Base-by-base conservation (phyloP, 2,888 invertebrate species). In the Sminthurides aquaticus region DNA sequence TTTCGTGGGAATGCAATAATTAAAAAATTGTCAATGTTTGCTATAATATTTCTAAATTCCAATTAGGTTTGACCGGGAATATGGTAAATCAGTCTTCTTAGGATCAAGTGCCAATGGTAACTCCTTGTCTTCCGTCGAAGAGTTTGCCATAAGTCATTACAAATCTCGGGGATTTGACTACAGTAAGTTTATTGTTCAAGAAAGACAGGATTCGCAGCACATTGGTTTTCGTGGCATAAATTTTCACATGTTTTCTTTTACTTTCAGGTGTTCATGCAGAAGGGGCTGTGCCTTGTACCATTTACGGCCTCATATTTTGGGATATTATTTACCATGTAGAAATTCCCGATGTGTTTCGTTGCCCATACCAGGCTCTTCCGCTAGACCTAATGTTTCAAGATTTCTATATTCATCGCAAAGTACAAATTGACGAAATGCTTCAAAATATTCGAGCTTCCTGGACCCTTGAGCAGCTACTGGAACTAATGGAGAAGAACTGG, bases 211-310 rank as follows among this genome's bases (percentile, higher is more conserved):
- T n/a, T n/a, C n/a, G n/a, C n/a, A n/a, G n/a, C n/a, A n/a, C n/a
- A n/a, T n/a, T n/a, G n/a, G n/a, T n/a, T 18, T 52, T 52, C 52
- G 5, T 52, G 52, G 52, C 52, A 5, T 52, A 5, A 52, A 52
- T 15, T 52, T 52, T 22, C 18, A 43, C 43, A 11, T 43, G 43
- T 43, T 43, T 43, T 43, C 18, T n/a, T n/a, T n/a, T n/a, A n/a
- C n/a, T n/a, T n/a, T n/a, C 77, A 85, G 86, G 86, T 15, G 79
- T 84, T n/a, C 90, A 90, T 77, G 87, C 86, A 76, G 90, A 90
- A 78, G 87, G 88, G 1, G 79, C 82, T 0, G 81, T 87, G 20
- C 80, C 87, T 3, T 80, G 80, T 2, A 82, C 84, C 0, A 77
- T 90, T 64, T 87, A 87, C 77, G 81, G 81, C 48, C 78, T 88